Evolutionary conservation across 2,113 vertebrate species (phyloP), one percentile per base, ranked within the genome.

Genomic region (Engystomops pustulosus): DNA sequence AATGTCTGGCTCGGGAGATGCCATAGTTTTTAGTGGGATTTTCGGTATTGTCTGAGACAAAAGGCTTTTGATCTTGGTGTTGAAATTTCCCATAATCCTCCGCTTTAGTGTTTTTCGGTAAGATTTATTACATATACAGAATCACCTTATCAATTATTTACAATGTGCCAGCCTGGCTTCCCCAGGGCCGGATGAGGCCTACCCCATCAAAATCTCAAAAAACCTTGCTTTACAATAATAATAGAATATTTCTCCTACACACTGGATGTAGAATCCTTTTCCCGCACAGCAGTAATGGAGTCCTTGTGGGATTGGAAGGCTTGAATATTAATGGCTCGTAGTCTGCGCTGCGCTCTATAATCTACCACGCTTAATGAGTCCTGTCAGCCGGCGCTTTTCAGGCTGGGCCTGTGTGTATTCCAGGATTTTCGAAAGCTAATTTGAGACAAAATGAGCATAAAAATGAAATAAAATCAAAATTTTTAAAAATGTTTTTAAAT

Each of bases 101-200:
- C 23, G 36, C 38, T 38, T 12, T 74, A 4, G 41, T 14, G 36
- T 25, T 34, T 77, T n/a, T 60, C n/a, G 14, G 25, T 30, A 65
- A 79, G 77, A 79, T 79, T 65, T 65, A 79, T 65, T 10, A 79
- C 36, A 32, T 6, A 47, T 67, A 47, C 41, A 45, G 34, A 18
- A 65, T 65, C 25, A 32, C 55, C 77, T 67, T 62, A 79, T 79
- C 55, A 44, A 79, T 79, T 67, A 79, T 79, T 65, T 45, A 67
- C 55, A 47, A 67, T 41, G 32, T 60, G 75, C 51, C 75, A 38
- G 20, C 14, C 27, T 15, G 11, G 6, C 20, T 79, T n/a, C 77
- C 77, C 77, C 38, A 12, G 58, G 58, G 58, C 25, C 18, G 77
- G 65, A 55, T 79, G 55, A 62, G 55, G 27, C 36, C 20, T 78